Evolutionary conservation across 2,888 invertebrate genomes (phyloP).

Genomic region (Agrenia bidenticulata): DNA sequence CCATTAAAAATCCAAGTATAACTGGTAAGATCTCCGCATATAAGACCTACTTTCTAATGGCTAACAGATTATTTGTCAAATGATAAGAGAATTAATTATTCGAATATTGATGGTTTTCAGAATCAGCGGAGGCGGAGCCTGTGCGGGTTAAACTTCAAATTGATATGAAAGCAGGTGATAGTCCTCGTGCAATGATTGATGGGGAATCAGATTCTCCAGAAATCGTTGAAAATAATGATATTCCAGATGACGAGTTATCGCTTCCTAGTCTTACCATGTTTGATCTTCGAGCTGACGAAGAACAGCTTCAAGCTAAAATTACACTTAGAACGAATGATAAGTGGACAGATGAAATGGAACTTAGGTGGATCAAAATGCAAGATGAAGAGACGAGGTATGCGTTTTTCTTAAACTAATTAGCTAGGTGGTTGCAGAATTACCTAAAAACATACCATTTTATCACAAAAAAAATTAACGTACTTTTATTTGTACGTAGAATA

Average conservation of each 20-base stretch:
- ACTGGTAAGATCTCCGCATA: not conserved
- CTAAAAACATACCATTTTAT: too few species aligned
- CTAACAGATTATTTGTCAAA: too few species aligned
- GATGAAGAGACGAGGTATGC: slow-evolving; percentile 30
- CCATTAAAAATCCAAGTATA: slow-evolving; percentile 8
- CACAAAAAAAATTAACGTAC: too few species aligned
- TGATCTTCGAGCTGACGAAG: slow-evolving; percentile 35
- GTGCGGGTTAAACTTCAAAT: not conserved
- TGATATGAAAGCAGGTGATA: slow-evolving; percentile 11
- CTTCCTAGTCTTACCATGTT: slow-evolving; percentile 27
- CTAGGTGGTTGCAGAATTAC: too few species aligned
- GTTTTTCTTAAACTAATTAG: not conserved
- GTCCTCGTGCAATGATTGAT: slow-evolving; percentile 29
- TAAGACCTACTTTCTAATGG: too few species aligned
- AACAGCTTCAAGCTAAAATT: slow-evolving; percentile 26
- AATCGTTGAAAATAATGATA: slow-evolving; percentile 17
- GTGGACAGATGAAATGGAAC: slow-evolving; percentile 34
- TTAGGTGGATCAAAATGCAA: slow-evolving; percentile 23
- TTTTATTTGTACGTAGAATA: too few species aligned
- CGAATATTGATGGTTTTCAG: not conserved
- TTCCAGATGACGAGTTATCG: slow-evolving; percentile 31
- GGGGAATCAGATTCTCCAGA: slow-evolving; percentile 21
- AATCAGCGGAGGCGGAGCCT: not conserved
- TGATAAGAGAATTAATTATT: too few species aligned
- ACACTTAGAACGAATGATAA: slow-evolving; percentile 18